Evolutionary conservation across 1,140 invertebrate genomes (phyloP), one percentile per base, ranked within the genome.

Genomic region (Drosophila asahinai): DNA sequence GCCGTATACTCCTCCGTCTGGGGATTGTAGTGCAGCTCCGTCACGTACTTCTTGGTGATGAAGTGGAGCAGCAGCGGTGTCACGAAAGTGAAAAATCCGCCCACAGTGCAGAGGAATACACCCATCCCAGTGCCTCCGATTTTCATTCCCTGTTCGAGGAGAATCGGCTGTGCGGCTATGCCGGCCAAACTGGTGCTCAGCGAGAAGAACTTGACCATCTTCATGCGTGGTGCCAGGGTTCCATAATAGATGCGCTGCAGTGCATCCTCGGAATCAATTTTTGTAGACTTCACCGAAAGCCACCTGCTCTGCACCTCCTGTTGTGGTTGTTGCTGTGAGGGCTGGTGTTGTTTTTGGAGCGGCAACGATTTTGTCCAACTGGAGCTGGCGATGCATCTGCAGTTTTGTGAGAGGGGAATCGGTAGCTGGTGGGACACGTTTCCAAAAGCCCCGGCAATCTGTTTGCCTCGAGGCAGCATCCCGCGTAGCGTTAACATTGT

Each of bases 1-100:
- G 96, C 96, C 30, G 94, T 95, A 86, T 97, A 97, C 54, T 94
- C 94, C 33, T 95, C 94, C 36, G 93, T 95, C 25, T 91, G 76
- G 14, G 94, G 87, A 92, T 97, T 94, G 83, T 97, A 98, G 66
- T 96, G 94, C 3, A 99, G 93, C 68, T 95, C 93, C 1, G 95
- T 96, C 0, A 98, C 96, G 94, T 99, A 99, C 93, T 97, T 97
- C 83, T 96, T 98, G 4, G 97, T 96, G 15, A 98, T 93, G 6
- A 95, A 93, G 94, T 99, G 97, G 66, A 99, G 93, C 27, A 98
- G 86, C 19, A 98, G 48, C 2, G 98, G 98, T 6, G 97, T 98
- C 0, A 95, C 93, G 81, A 98, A 95, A 5, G 97, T 96, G 87
- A 98, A 97, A 77, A 98, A 95, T 25, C 96, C 96, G 2, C 97